Evolutionary conservation across 1,140 invertebrate species (phyloP).

Genomic region (Dendrolimus punctatus): DNA sequence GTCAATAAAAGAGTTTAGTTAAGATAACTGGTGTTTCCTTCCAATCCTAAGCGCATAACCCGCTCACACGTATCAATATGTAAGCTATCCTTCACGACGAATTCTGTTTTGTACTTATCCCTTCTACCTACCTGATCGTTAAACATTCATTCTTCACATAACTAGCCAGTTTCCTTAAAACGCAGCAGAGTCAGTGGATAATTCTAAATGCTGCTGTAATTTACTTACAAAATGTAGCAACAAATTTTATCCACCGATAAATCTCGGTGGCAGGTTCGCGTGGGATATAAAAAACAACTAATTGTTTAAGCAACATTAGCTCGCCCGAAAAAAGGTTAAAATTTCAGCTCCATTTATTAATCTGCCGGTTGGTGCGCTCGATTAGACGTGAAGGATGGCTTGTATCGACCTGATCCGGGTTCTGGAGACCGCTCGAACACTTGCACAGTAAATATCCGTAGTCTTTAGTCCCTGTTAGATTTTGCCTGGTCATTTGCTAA

Average conservation of each 20-base stretch:
- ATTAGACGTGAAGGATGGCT: conserved; percentile 46
- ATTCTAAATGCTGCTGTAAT: conserved; percentile 5
- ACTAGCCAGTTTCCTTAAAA: too few relatives aligned
- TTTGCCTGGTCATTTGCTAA: too few relatives aligned
- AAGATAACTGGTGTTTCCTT: too few relatives aligned
- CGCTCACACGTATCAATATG: too few relatives aligned
- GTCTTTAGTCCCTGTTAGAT: too few relatives aligned
- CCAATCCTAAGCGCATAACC: too few relatives aligned
- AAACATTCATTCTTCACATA: too few relatives aligned
- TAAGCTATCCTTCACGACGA: too few relatives aligned
- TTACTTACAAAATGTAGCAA: conserved; percentile 21
- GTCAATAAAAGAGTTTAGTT: too few relatives aligned
- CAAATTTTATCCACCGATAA: conserved; percentile 35
- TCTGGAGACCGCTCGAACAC: conserved; percentile 6
- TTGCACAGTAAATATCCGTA: neutral
- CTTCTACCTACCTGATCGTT: too few relatives aligned
- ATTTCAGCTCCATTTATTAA: conserved; percentile 61
- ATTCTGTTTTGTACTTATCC: too few relatives aligned
- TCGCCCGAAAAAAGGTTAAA: conserved; percentile 58
- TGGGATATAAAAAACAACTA: conserved; percentile 43
- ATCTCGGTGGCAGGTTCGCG: conserved; percentile 20
- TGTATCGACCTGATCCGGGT: conserved; percentile 8
- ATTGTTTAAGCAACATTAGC: conserved; percentile 51
- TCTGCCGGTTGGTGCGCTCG: conserved; percentile 29
- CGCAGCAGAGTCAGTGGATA: neutral